phyloP scores from a whole-genome alignment of 1,140 invertebrate genomes.

The Lordiphosa stackelbergi region DNA sequence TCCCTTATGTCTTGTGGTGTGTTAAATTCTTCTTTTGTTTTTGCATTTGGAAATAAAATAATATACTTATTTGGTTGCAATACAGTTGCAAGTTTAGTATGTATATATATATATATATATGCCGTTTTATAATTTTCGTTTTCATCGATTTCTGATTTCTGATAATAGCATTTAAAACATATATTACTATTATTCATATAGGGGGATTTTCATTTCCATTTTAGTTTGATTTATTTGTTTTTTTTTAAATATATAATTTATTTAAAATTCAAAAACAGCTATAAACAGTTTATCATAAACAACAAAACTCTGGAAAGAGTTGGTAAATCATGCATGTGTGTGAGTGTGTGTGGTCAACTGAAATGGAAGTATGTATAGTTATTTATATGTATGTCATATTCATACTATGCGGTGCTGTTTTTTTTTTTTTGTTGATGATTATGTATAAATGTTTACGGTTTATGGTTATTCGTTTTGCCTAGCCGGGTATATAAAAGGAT shows the following conservation, averaged over 20 bases:
- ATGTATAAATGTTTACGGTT: constrained; percentile 61
- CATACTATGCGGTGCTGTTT: constrained; percentile 75
- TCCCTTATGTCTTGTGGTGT: constrained; percentile 21
- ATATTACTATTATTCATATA: constrained; percentile 46
- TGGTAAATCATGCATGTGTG: constrained; percentile 37
- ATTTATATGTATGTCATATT: constrained; percentile 46
- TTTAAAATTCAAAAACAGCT: constrained; percentile 75
- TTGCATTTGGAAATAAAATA: constrained; percentile 59
- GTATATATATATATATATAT: constrained; percentile 41
- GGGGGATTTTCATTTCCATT: constrained; percentile 32
- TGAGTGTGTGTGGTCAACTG: constrained; percentile 7
- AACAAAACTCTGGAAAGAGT: constrained; percentile 65
- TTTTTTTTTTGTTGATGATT: constrained; percentile 62
- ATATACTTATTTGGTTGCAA: constrained; percentile 53
- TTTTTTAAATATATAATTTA: constrained; percentile 61
- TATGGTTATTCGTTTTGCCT: constrained; percentile 12
- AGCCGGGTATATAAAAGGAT: constrained; percentile 56
- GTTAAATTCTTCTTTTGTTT: constrained; percentile 42
- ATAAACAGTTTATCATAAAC: constrained; percentile 68
- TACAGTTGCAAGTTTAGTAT: constrained; percentile 55
- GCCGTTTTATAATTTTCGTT: constrained; percentile 49
- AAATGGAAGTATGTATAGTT: constrained; percentile 19
- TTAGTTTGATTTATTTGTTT: constrained; percentile 26
- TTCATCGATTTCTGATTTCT: constrained; percentile 44
- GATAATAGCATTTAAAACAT: constrained; percentile 69